Percentiles rank a stretch among this genome's conserved stretches.
Conservation (phyloP, 1,140 invertebrate species). For the Drosophila teissieri region DNA sequence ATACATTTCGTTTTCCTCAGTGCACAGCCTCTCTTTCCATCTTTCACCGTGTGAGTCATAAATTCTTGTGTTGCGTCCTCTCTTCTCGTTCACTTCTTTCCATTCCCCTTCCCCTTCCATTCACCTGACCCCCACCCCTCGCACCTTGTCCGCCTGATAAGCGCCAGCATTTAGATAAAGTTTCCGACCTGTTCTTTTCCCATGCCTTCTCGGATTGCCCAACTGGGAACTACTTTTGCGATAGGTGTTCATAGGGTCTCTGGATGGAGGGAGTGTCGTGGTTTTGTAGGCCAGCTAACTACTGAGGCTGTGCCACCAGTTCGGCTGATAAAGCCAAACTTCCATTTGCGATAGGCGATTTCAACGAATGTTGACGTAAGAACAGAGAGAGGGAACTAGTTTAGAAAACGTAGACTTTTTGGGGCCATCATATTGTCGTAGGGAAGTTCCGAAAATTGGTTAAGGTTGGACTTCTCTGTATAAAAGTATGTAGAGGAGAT, state of each 20-base stretch:
- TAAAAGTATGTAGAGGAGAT: no score
- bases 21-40: conserved; percentile 44
- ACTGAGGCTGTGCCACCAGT: conserved; percentile 18
- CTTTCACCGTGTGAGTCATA: conserved; percentile 66
- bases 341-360: conserved; percentile 23
- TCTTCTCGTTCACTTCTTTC: conserved; percentile 26
- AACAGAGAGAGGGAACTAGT: not conserved
- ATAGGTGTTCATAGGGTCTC: conserved; percentile 20
- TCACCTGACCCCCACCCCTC: conserved; percentile 21
- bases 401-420: conserved; percentile 17
- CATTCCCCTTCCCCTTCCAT: conserved; percentile 23
- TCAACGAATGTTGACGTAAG: conserved; percentile 7
- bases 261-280: not conserved
- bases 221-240: conserved; percentile 28
- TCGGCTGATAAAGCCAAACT: conserved; percentile 24
- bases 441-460: conserved; percentile 24
- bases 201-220: conserved; percentile 35
- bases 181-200: conserved; percentile 28
- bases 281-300: conserved; percentile 26
- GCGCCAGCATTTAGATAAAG: conserved; percentile 77
- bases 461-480: no score
- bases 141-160: conserved; percentile 56
- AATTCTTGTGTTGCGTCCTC: conserved; percentile 46
- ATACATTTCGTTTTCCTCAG: conserved; percentile 17
- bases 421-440: conserved; percentile 32